phyloP scores from a whole-genome alignment of 2,113 vertebrate species.

The Hiodon tergisus region DNA sequence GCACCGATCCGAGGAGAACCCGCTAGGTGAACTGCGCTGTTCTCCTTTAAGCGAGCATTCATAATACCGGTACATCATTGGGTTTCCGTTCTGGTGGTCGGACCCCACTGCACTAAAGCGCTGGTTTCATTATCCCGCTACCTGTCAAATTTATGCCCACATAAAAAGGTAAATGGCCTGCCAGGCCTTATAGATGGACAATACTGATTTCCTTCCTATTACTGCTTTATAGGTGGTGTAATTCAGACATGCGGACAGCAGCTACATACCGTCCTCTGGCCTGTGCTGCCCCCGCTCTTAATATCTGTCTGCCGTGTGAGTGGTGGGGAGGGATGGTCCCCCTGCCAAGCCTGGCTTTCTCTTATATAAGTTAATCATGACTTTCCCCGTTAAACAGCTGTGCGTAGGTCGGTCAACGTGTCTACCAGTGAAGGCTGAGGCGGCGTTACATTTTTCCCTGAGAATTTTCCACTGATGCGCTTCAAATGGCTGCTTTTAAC shows the following conservation, averaged over 20 bases:
- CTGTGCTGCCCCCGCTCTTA: neutral
- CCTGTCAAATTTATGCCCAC: constrained; percentile 56
- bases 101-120: neutral
- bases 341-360: neutral
- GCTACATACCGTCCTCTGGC: constrained; percentile 34
- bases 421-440: too few relatives aligned
- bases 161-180: constrained; percentile 65
- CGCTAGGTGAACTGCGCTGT: too few relatives aligned
- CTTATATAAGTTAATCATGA: neutral
- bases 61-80: neutral
- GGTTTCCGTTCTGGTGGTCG: too few relatives aligned
- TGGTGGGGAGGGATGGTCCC: neutral
- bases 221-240: constrained; percentile 61
- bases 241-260: constrained; percentile 50
- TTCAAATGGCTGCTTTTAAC: too few relatives aligned
- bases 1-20: too few relatives aligned
- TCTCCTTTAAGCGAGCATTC: too few relatives aligned
- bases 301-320: neutral
- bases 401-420: too few relatives aligned
- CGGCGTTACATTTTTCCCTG: too few relatives aligned
- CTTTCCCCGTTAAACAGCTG: too few relatives aligned
- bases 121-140: constrained; percentile 48
- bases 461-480: too few relatives aligned
- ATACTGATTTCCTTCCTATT: constrained; percentile 64
- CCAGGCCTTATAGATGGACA: constrained; percentile 58